Evolutionary conservation across 2,888 invertebrate species (phyloP), one percentile per base, ranked within the genome.

Genomic region (Hirtodrosophila trivittata): DNA sequence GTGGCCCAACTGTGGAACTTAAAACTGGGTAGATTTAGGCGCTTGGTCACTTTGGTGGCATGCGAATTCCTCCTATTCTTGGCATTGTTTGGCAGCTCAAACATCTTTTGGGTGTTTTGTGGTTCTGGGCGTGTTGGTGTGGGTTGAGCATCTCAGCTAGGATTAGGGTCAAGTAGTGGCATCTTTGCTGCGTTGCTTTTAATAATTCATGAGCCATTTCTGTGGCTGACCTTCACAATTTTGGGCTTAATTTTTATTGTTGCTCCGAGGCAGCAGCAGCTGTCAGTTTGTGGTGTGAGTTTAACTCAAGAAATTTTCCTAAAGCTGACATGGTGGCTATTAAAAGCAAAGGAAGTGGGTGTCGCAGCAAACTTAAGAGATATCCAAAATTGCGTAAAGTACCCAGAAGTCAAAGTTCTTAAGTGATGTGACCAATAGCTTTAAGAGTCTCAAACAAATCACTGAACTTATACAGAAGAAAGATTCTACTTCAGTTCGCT

Each of bases 141-240:
- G 28, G 2, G 28, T 9, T 8, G 28, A n/a, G 9, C 28, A 3
- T n/a, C 28, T 7, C 28, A 9, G 33, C 54, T 28, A 33, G 75
- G 86, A 86, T 86, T 83, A 68, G 80, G 84, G 80, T 83, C 86
- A 86, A 78, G 62, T 50, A 47, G 55, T 56, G 63, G 39, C 42
- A 52, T 46, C 51, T 51, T 26, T 30, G 45, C 38, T 33, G 59
- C 25, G 37, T 58, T 54, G 69, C 54, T 73, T 78, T 83, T 80
- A 86, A 81, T 86, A 81, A 81, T 81, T 81, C 80, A 83, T 86
- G 73, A 72, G 73, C 55, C 73, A 71, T 69, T 62, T 50, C 55
- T 75, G 76, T 54, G 84, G 86, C 52, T 83, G 86, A 80, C 80
- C 86, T 80, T 83, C 76, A 59, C 65, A 68, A 69, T 75, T 66